Percentiles rank a stretch among this genome's conserved stretches.
phyloP scores from a whole-genome alignment of 1,140 invertebrate genomes.

The Bombus sibiricus region DNA sequence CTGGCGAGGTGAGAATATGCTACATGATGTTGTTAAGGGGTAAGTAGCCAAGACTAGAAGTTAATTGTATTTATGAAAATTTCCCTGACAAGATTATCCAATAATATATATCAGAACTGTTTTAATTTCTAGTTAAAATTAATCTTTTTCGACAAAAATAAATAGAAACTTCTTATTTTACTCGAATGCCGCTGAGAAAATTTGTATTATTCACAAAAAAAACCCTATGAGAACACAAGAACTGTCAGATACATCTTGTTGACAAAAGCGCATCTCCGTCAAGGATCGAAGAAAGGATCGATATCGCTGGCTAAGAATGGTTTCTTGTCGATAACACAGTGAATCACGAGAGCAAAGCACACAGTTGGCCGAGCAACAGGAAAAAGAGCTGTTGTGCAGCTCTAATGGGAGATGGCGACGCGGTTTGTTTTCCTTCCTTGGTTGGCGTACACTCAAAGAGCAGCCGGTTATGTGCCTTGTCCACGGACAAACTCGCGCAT shows the following conservation, averaged over 20 bases:
- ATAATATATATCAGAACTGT: background rate
- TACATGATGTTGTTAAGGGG: background rate
- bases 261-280: no score
- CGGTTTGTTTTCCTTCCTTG: slow-evolving; percentile 59
- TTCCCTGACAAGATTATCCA: background rate
- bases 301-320: background rate
- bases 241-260: background rate
- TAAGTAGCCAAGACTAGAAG: slow-evolving; percentile 12
- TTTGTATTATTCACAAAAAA: background rate
- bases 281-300: background rate
- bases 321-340: slow-evolving; percentile 35
- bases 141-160: background rate
- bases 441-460: slow-evolving; percentile 12
- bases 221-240: background rate
- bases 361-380: background rate
- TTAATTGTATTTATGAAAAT: slow-evolving; percentile 31
- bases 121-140: background rate
- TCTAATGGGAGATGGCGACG: slow-evolving; percentile 64
- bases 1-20: slow-evolving; percentile 2
- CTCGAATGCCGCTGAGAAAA: background rate
- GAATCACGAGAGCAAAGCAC: background rate
- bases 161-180: background rate
- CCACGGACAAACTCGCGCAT: background rate
- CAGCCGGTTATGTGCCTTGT: slow-evolving; percentile 9
- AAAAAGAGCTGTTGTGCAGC: slow-evolving; percentile 48